Evolutionary conservation across 2,113 vertebrate species (phyloP), one percentile per base, ranked within the genome.

Genomic region (Pangasianodon gigas): DNA sequence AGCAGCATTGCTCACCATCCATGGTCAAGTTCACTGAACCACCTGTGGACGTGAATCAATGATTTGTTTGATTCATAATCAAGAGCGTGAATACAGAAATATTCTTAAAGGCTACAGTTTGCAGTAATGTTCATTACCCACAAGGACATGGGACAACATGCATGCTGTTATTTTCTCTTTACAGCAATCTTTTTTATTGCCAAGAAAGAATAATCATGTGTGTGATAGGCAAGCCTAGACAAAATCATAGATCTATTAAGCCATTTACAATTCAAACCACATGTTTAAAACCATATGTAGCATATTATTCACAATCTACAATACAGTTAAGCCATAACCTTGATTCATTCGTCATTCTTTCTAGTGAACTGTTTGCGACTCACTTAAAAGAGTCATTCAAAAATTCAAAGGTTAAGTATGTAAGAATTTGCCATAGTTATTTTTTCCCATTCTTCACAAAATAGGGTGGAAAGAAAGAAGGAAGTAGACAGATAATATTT

Each of bases 1-100:
- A 93, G 92, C 94, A 94, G 94, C 94, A 92, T 94, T 94, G 92
- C 88, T 91, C 83, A 93, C 91, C 87, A 46, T 48, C 87, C 51
- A 32, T 19, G 18, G 32, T 62, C 11, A 44, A 62, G 74, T 44
- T 75, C 46, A 16, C 48, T 56, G 26, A 80, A 52, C 29, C 48
- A 81, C 48, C 13, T 32, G 14, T 52, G 21, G 21, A 44, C 21
- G 41, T 44, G 74, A 46, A 77, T 46, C 21, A 24, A n/a, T 52
- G 77, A 52, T 16, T n/a, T 51, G 75, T 79, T 79, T 51, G 24
- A 79, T 11, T 29, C 44, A 5, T 79, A 79, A 79, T 51, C 21
- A 56, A 80, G 11, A 46, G 16, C 21, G 1, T 51, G 0, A 52
- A n/a, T 52, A 52, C 46, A 77, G 74, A 77, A 26, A 77, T 11